phyloP scores from a whole-genome alignment of 2,888 invertebrate species.

The Nomada ruficornis region DNA sequence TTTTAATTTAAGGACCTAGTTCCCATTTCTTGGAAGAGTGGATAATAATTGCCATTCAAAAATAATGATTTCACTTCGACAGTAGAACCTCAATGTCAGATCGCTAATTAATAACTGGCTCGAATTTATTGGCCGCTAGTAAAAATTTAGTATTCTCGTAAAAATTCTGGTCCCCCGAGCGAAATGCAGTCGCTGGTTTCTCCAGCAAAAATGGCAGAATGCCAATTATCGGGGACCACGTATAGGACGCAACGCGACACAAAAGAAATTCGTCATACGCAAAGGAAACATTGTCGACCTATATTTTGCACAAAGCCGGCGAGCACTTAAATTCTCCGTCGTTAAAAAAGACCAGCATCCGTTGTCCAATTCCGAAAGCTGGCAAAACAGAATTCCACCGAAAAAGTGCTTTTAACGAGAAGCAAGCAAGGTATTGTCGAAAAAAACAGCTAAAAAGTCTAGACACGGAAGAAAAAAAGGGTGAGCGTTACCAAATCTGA shows the following conservation, averaged over 20 bases:
- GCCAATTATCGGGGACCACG: no score
- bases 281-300: no score
- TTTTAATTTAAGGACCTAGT: slow-evolving; percentile 8
- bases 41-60: slow-evolving; percentile 32
- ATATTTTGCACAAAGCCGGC: no score
- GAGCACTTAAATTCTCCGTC: no score
- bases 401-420: neutral
- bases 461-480: neutral
- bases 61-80: slow-evolving; percentile 20
- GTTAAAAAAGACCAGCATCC: no score
- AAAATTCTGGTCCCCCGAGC: neutral
- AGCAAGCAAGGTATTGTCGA: neutral
- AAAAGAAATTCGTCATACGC: no score
- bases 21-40: no score
- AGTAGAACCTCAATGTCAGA: slow-evolving; percentile 10
- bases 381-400: no score
- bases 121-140: slow-evolving; percentile 30
- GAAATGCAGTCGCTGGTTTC: neutral
- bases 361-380: no score
- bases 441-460: no score
- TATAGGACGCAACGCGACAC: no score
- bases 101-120: slow-evolving; percentile 39
- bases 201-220: neutral
- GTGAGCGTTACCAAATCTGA: neutral
- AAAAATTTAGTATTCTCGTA: slow-evolving; percentile 27